phyloP scores from a whole-genome alignment of 1,140 invertebrate genomes.

The Brachionus koreanus region DNA sequence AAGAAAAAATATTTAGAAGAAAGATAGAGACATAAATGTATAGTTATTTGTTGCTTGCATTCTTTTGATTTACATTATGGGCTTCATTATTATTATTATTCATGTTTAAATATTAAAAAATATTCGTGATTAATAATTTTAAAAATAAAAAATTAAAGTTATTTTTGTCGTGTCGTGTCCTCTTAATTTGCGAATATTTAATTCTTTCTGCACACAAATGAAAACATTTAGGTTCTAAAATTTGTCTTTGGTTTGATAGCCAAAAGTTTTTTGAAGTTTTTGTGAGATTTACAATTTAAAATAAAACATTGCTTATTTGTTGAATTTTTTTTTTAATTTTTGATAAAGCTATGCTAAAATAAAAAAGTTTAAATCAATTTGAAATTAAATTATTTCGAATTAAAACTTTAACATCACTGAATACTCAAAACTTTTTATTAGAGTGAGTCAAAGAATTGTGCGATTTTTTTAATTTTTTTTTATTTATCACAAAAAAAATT shows the following conservation, averaged over 20 bases:
- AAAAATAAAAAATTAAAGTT: slow-evolving; percentile 10
- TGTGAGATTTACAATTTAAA: not conserved
- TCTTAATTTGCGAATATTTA: not conserved
- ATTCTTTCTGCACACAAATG: not conserved
- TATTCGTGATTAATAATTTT: slow-evolving; percentile 32
- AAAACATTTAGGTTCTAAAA: not conserved
- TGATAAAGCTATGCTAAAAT: too few species aligned
- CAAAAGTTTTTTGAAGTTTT: not conserved
- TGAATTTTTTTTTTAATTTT: too few species aligned
- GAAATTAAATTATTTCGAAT: too few species aligned
- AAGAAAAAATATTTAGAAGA: not conserved
- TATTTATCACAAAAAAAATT: too few species aligned
- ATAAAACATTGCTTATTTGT: too few species aligned
- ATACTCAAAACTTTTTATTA: too few species aligned
- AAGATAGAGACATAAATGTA: not conserved
- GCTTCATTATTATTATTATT: slow-evolving; percentile 34
- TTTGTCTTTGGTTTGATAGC: not conserved
- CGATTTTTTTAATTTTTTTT: too few species aligned
- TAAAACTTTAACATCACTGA: too few species aligned
- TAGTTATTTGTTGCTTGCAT: not conserved
- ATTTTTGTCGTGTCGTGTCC: slow-evolving; percentile 21
- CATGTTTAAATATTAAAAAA: not conserved
- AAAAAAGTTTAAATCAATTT: too few species aligned
- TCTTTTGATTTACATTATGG: slow-evolving; percentile 24
- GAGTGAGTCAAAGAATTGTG: too few species aligned